These are phyloP conservation scores for Miniopterus natalensis DNA, from an alignment of 2,113 vertebrate genomes.

Conservation along the genomic window DNA sequence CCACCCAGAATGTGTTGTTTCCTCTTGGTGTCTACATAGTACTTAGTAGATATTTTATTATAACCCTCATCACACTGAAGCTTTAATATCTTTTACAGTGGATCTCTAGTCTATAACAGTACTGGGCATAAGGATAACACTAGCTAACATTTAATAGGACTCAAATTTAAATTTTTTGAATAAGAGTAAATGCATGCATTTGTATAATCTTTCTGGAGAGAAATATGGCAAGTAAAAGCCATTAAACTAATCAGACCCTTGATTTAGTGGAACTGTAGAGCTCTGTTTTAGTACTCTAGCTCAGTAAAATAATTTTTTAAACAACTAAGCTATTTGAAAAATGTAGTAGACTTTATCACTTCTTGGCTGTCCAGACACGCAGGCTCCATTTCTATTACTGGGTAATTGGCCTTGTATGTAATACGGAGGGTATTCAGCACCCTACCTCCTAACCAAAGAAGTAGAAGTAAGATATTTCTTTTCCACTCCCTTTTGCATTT, in stretches of 20 bases:
- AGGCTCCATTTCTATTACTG: not conserved
- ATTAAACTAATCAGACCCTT: not conserved
- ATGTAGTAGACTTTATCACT: not conserved
- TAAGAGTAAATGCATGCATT: not conserved
- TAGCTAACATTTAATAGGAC: not conserved
- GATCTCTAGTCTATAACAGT: not conserved
- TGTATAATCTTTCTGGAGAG: not conserved
- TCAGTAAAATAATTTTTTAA: not conserved
- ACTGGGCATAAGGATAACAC: not conserved
- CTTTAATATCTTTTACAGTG: not conserved
- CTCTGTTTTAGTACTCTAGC: not conserved
- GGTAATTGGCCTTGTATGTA: not conserved
- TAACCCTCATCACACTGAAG: not conserved
- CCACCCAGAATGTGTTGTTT: conserved; percentile 1
- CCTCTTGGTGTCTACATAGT: not conserved
- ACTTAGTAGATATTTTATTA: conserved; percentile 27
- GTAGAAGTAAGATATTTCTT: not conserved
- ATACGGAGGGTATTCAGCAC: not conserved
- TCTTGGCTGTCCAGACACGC: not conserved
- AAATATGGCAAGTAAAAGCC: not conserved
- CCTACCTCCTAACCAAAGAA: not conserved
- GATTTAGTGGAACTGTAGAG: not conserved
- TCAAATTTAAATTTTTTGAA: not conserved
- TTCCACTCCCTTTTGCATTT: not conserved
- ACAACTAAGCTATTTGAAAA: not conserved